Conservation (phyloP, 2,797 vertebrate genomes). For the Zalophus californianus region DNA sequence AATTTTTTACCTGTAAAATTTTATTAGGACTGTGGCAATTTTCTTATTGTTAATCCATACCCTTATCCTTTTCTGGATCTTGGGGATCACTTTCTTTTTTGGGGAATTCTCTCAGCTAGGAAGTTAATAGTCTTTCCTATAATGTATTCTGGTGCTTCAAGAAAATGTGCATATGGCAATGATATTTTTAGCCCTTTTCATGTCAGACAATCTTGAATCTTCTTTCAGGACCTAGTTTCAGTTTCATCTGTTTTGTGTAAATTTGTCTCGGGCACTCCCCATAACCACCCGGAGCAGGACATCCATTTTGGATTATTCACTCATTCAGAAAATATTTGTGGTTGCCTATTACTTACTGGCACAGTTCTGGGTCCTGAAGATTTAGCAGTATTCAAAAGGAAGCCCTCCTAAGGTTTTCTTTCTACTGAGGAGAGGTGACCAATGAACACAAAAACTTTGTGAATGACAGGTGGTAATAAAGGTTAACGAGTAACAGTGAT, state of each 20-base stretch:
- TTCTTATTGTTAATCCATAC: neutral
- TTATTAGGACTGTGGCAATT: neutral
- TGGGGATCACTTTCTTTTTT: neutral
- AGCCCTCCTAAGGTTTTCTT: neutral
- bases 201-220: neutral
- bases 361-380: neutral
- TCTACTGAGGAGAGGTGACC: neutral
- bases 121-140: neutral
- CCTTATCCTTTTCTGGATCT: neutral
- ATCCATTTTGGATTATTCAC: neutral
- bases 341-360: neutral
- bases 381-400: neutral
- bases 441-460: neutral
- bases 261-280: neutral
- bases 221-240: constrained; percentile 28
- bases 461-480: neutral
- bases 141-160: neutral
- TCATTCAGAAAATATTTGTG: neutral
- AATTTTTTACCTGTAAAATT: neutral
- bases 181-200: constrained; percentile 33
- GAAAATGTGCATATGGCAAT: neutral
- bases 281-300: neutral
- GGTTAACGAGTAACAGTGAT: neutral
- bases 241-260: neutral
- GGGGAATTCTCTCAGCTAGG: neutral